Evolutionary conservation across 2,797 vertebrate species (phyloP).

Genomic region (Phrynocephalus forsythii): DNA sequence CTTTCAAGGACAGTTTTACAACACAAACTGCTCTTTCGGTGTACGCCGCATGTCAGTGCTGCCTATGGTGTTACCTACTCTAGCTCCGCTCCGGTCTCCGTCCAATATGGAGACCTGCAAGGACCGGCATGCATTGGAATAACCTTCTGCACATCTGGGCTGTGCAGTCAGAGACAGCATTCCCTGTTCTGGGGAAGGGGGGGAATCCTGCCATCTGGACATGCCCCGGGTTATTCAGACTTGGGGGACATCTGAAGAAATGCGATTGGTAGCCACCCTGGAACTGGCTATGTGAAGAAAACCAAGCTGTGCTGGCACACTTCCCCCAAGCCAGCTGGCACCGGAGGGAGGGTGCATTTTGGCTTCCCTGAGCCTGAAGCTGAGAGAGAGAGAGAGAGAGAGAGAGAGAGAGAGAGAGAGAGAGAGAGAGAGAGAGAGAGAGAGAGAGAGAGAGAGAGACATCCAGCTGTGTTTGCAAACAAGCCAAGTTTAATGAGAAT

Average conservation of each 20-base stretch:
- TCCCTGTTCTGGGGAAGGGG: slow-evolving; percentile 7
- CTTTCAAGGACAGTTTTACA: background rate
- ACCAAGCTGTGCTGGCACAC: slow-evolving; percentile 70
- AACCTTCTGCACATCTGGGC: slow-evolving; percentile 19
- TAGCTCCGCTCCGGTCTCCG: background rate
- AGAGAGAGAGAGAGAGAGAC: slow-evolving; percentile 67
- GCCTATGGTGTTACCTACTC: background rate
- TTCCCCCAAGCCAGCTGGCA: slow-evolving; percentile 73
- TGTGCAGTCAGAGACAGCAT: slow-evolving; percentile 14
- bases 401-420: no score
- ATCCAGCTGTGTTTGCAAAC: slow-evolving; percentile 77
- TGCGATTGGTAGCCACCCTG: slow-evolving; percentile 45
- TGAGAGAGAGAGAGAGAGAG: slow-evolving; percentile 1
- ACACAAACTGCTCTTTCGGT: background rate
- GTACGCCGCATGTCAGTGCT: background rate
- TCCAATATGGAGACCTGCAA: background rate
- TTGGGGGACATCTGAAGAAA: slow-evolving; percentile 28
- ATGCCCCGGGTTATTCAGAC: slow-evolving; percentile 43
- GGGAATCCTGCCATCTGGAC: slow-evolving; percentile 36
- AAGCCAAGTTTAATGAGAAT: slow-evolving; percentile 79
- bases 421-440: no score
- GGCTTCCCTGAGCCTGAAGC: slow-evolving; percentile 74
- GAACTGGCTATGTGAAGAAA: slow-evolving; percentile 66
- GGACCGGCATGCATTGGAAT: background rate
- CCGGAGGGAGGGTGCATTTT: slow-evolving; percentile 71